These are phyloP conservation scores for Callinectes sapidus DNA, from an alignment of 2,888 invertebrate species.

Conservation along the genomic window DNA sequence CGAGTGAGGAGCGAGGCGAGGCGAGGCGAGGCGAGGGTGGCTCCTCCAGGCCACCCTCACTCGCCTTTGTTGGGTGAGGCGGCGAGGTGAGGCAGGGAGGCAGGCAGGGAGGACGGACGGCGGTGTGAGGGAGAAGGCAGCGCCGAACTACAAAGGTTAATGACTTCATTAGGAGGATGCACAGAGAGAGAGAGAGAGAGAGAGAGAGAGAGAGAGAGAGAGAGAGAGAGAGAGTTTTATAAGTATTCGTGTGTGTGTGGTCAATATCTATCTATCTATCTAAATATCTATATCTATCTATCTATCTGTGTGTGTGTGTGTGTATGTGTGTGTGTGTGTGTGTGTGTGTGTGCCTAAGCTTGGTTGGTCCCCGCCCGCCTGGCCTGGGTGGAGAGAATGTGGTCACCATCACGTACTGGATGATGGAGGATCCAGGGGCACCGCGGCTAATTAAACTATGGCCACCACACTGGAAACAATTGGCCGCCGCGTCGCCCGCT, in stretches of 20 bases:
- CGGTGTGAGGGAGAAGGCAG: slow-evolving; percentile 10
- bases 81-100: background rate
- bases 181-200: slow-evolving; percentile 33
- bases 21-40: background rate
- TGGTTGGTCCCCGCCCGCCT: slow-evolving; percentile 15
- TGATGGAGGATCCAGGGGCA: slow-evolving; percentile 49
- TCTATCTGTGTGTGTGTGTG: slow-evolving; percentile 2
- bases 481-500: slow-evolving; percentile 33
- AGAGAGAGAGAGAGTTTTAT: slow-evolving; percentile 4
- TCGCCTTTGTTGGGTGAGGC: background rate
- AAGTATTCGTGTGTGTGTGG: background rate
- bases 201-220: slow-evolving; percentile 31
- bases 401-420: slow-evolving; percentile 51
- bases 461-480: slow-evolving; percentile 55
- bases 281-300: background rate
- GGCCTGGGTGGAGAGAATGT: slow-evolving; percentile 36
- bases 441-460: slow-evolving; percentile 55
- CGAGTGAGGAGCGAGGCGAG: background rate
- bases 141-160: slow-evolving; percentile 30
- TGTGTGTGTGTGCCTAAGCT: slow-evolving; percentile 32
- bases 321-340: background rate
- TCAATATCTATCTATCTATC: background rate
- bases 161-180: slow-evolving; percentile 48
- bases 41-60: background rate
- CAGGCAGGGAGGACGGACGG: background rate